Evolutionary conservation across 1,140 invertebrate genomes (phyloP).

Genomic region (Delia radicum): DNA sequence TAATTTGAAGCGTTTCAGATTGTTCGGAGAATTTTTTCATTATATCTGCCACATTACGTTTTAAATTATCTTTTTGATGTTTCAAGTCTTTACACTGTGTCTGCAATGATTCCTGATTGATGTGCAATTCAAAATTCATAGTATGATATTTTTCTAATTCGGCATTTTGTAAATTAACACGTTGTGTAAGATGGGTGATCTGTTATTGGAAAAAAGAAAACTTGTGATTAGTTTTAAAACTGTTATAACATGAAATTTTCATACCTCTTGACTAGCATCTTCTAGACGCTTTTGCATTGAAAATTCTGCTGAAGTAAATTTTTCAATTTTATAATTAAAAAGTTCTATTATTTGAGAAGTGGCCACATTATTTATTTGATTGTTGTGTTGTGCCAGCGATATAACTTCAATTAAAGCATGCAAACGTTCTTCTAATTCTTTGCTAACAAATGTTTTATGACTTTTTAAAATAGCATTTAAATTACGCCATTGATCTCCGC

Average conservation of each 20-base stretch:
- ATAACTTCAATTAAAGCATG: conserved; percentile 42
- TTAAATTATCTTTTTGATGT: conserved; percentile 43
- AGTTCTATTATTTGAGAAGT: conserved; percentile 50
- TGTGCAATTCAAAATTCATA: conserved; percentile 51
- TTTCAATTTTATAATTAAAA: conserved; percentile 51
- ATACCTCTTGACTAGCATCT: conserved; percentile 38
- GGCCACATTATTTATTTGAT: conserved; percentile 44
- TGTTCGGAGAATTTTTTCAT: conserved; percentile 49
- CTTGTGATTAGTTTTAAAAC: not conserved
- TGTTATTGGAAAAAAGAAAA: conserved; percentile 25
- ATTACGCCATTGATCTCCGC: conserved; percentile 44
- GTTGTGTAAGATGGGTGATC: conserved; percentile 37
- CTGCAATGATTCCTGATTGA: conserved; percentile 49
- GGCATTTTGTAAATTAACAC: conserved; percentile 45
- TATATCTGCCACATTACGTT: conserved; percentile 41
- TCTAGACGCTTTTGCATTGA: conserved; percentile 45
- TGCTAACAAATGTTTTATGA: conserved; percentile 46
- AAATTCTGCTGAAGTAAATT: conserved; percentile 35
- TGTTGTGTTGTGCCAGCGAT: conserved; percentile 36
- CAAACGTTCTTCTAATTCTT: conserved; percentile 43
- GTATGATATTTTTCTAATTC: conserved; percentile 48
- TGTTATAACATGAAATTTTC: not conserved
- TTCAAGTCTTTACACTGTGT: conserved; percentile 49
- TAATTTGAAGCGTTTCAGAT: conserved; percentile 41
- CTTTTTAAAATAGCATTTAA: conserved; percentile 45